These are phyloP conservation scores for Callitettix versicolor DNA, from an alignment of 1,140 invertebrate genomes.

Conservation along the genomic window DNA sequence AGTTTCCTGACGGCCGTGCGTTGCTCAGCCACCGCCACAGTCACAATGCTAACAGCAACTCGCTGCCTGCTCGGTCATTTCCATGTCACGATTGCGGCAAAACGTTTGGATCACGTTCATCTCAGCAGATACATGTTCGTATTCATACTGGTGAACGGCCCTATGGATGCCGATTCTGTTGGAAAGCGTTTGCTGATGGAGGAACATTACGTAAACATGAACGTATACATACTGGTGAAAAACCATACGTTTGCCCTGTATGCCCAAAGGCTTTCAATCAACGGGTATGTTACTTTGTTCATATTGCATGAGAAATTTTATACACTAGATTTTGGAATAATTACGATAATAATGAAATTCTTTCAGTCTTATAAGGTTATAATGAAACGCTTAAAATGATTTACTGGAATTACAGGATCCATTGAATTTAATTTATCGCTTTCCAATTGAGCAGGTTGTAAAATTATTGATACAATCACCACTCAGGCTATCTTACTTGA, in stretches of 20 bases:
- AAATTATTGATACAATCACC: too few relatives aligned
- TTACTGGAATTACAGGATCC: too few relatives aligned
- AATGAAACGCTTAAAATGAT: too few relatives aligned
- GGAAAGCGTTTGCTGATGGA: slow-evolving; percentile 96
- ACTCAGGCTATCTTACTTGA: too few relatives aligned
- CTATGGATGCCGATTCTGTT: slow-evolving; percentile 92
- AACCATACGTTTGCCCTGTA: slow-evolving; percentile 90
- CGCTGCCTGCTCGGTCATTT: slow-evolving; percentile 52
- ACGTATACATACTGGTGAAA: slow-evolving; percentile 92
- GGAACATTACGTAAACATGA: slow-evolving; percentile 95
- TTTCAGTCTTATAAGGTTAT: too few relatives aligned
- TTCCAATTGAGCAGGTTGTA: too few relatives aligned
- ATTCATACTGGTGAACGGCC: slow-evolving; percentile 77
- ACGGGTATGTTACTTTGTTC: slow-evolving; percentile 46
- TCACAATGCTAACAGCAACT: slow-evolving; percentile 38
- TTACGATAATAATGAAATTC: too few relatives aligned
- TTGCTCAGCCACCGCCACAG: slow-evolving; percentile 50
- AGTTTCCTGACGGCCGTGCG: slow-evolving; percentile 56
- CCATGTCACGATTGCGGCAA: slow-evolving; percentile 77
- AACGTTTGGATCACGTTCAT: slow-evolving; percentile 61
- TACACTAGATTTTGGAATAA: too few relatives aligned
- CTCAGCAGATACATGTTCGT: slow-evolving; percentile 71
- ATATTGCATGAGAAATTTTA: too few relatives aligned
- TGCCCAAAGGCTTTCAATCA: slow-evolving; percentile 81
- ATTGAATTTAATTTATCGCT: too few relatives aligned